Evolutionary conservation across 1,140 invertebrate genomes (phyloP).

Genomic region (Psix sp.): DNA sequence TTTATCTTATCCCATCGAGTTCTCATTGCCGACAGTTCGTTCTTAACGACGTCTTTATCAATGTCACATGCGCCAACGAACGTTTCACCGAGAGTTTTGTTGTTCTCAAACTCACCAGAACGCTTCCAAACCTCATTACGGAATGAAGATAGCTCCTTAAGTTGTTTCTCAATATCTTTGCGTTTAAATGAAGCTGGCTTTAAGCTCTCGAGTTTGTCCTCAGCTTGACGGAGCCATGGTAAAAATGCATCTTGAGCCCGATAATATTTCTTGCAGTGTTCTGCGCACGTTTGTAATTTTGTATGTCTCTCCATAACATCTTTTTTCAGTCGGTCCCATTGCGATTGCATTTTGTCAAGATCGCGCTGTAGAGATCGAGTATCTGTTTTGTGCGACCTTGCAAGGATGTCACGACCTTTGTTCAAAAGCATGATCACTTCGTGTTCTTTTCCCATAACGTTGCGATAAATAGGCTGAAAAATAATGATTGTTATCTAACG

Average conservation of each 20-base stretch:
- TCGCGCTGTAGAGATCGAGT: conserved; percentile 81
- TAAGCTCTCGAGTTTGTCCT: conserved; percentile 89
- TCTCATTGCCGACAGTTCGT: conserved; percentile 87
- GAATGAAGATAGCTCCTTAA: conserved; percentile 92
- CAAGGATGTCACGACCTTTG: conserved; percentile 88
- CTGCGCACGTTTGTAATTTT: conserved; percentile 90
- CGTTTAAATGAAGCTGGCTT: conserved; percentile 88
- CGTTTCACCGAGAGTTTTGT: conserved; percentile 88
- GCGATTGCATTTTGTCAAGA: conserved; percentile 89
- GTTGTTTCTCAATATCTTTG: conserved; percentile 90
- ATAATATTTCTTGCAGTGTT: conserved; percentile 94
- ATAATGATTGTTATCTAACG: too few species aligned
- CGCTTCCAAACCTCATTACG: conserved; percentile 95
- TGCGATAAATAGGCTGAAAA: conserved; percentile 86
- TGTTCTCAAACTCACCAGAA: conserved; percentile 94
- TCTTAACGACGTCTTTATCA: conserved; percentile 92
- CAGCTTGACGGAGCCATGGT: conserved; percentile 91
- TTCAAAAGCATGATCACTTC: conserved; percentile 96
- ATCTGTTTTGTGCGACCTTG: conserved; percentile 79
- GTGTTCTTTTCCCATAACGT: conserved; percentile 92
- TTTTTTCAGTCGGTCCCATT: conserved; percentile 93
- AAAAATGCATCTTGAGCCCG: conserved; percentile 89
- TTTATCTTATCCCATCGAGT: conserved; percentile 94
- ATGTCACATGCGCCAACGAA: conserved; percentile 91
- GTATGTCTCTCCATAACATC: conserved; percentile 90